Evolutionary conservation across 2,113 vertebrate genomes (phyloP).

Genomic region (Sorex araneus): DNA sequence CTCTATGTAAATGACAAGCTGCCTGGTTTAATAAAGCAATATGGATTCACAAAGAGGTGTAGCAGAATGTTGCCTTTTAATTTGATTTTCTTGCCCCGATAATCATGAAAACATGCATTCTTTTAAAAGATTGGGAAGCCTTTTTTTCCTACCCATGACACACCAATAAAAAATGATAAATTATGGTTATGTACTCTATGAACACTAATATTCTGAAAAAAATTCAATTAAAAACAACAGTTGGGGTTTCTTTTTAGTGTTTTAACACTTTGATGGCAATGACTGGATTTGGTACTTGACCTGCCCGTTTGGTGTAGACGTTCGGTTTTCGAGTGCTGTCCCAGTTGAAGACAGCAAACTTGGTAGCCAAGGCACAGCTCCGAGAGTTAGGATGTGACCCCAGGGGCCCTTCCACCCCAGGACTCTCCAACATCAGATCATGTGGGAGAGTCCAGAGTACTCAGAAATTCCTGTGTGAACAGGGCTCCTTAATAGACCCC

Average conservation of each 20-base stretch:
- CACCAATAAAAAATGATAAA: conserved; percentile 36
- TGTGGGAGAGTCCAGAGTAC: no score
- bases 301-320: no score
- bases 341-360: neutral
- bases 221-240: conserved; percentile 38
- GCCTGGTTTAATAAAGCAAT: conserved; percentile 49
- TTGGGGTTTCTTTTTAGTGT: neutral
- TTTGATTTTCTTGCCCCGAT: conserved; percentile 40
- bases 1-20: neutral
- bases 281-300: no score
- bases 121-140: conserved; percentile 32
- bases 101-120: conserved; percentile 11
- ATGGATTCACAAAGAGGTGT: conserved; percentile 9
- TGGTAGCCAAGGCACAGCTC: neutral
- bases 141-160: neutral
- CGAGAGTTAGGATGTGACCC: neutral
- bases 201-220: conserved; percentile 40
- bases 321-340: no score
- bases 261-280: conserved; percentile 11
- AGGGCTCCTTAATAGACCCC: no score
- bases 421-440: no score
- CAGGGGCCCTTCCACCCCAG: no score
- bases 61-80: conserved; percentile 39
- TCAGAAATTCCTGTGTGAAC: no score
- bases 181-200: neutral